phyloP scores from a whole-genome alignment of 2,888 invertebrate genomes.

The Phaonia tiefii region DNA sequence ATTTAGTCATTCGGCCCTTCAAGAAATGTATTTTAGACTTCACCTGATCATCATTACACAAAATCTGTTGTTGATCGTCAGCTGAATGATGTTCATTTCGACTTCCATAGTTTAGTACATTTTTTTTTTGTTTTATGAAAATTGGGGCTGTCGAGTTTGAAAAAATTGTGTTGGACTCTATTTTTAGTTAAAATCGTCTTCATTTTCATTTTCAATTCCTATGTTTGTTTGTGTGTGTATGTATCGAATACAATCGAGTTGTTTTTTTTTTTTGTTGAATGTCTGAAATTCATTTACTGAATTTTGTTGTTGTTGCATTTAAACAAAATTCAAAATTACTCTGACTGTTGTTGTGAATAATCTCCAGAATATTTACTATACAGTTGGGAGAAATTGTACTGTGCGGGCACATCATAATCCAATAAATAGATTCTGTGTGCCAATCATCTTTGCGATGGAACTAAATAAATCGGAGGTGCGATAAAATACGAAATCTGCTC shows the following conservation, averaged over 20 bases:
- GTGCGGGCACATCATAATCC: neutral
- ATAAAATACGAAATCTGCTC: constrained; percentile 19
- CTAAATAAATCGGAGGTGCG: constrained; percentile 31
- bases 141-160: neutral
- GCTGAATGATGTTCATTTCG: neutral
- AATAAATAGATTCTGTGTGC: constrained; percentile 11
- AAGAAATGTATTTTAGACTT: too few relatives aligned
- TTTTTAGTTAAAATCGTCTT: constrained; percentile 55
- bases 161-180: constrained; percentile 48
- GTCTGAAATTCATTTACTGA: constrained; percentile 27
- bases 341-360: neutral
- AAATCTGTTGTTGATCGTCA: neutral
- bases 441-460: constrained; percentile 18
- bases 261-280: constrained; percentile 42
- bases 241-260: constrained; percentile 28
- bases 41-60: neutral
- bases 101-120: too few relatives aligned
- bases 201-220: constrained; percentile 36
- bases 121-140: constrained; percentile 23
- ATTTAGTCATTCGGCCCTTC: too few relatives aligned
- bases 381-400: neutral
- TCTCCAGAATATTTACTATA: neutral
- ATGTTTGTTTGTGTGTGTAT: neutral
- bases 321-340: constrained; percentile 7
- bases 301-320: constrained; percentile 24